Evolutionary conservation across 2,888 invertebrate species (phyloP).

Genomic region (Icerya purchasi): DNA sequence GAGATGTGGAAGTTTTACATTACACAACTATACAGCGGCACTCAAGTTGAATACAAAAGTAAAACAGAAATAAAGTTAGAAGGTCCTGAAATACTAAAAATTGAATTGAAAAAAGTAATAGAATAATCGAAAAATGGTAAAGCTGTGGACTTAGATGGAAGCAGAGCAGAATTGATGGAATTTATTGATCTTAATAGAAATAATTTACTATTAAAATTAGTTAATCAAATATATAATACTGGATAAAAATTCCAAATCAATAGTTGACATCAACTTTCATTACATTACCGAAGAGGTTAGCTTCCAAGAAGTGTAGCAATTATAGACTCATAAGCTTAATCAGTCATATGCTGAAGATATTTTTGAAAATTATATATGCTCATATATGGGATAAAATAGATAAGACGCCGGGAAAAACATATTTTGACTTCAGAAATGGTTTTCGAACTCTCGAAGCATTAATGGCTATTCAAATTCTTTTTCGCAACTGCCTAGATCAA

Average conservation of each 20-base stretch:
- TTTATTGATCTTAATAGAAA: neutral
- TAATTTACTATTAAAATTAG: neutral
- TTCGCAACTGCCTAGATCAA: neutral
- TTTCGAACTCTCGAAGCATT: neutral
- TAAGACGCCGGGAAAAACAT: neutral
- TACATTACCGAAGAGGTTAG: too few species aligned
- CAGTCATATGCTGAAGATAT: neutral
- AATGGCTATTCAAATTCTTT: neutral
- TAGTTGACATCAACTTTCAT: neutral
- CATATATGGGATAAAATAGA: neutral
- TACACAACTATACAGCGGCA: neutral
- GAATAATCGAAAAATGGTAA: neutral
- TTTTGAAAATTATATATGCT: neutral
- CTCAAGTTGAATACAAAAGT: neutral
- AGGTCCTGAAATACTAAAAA: neutral
- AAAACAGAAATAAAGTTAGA: neutral
- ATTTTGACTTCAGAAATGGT: neutral
- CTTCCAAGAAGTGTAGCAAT: too few species aligned
- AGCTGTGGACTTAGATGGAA: neutral
- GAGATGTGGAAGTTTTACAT: neutral
- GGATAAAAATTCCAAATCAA: neutral
- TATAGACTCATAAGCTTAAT: too few species aligned
- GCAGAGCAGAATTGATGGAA: neutral
- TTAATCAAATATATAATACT: neutral
- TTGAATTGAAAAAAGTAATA: neutral